Base-by-base conservation (phyloP, 2,888 invertebrate genomes). In the Hypena proboscidalis region DNA sequence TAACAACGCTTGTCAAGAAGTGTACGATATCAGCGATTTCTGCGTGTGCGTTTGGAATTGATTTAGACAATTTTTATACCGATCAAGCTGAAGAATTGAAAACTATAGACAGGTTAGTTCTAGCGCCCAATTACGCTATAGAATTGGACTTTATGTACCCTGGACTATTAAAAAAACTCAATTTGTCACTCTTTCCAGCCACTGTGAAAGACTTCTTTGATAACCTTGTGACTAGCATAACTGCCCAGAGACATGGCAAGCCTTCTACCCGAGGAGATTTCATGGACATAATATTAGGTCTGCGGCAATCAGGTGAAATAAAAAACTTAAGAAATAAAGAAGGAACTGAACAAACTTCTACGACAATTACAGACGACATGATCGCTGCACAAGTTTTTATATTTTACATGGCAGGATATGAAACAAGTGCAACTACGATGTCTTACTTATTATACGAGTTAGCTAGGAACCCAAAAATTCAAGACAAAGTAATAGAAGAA, bases 341-440 rank as follows among this genome's bases (percentile, higher is more conserved):
- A n/a, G n/a, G n/a, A n/a, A n/a, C n/a, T n/a, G n/a, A n/a, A n/a
- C n/a, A n/a, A n/a, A n/a, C n/a, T n/a, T n/a, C n/a, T n/a, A n/a
- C n/a, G n/a, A n/a, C n/a, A 44, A 47, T 84, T 6, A 75, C 76
- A 2, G 74, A 83, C 0, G 67, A 61, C 9, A 29, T 83, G 0
- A 79, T 86, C 11, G 73, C 76, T 1, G 82, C 87, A 0, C 87
- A 90, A 55, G 80, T 81, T 1, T 83, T 87, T 52, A 66, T 87
- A 8, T 89, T 91, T 55, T 89, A 85, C 41, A 67, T 72, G 1
- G 91, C 80, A 4, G 90, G 90, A 0, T 90, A 83, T 50, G 90
- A 90, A 51, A 89, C 90, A 0, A 83, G 80, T 23, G 81, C 90
- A 0, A 79, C 84, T 0, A 80, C 85, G 0, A 70, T 89, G 51